Conservation (phyloP, 2,113 vertebrate genomes). For the Planiliza haematocheilus region DNA sequence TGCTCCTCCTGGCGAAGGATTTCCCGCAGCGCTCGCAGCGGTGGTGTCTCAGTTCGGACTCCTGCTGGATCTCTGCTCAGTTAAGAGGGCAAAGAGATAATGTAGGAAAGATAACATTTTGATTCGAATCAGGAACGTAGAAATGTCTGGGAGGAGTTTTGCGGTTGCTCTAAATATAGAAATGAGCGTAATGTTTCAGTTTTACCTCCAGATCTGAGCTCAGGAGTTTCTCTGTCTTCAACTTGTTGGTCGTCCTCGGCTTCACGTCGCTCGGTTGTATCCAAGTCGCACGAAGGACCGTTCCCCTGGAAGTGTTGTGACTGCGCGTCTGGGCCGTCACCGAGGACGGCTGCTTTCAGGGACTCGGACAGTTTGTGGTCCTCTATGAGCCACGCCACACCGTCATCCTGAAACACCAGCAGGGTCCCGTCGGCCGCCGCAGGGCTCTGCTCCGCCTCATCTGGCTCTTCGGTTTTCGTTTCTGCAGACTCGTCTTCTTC, state of each 20-base stretch:
- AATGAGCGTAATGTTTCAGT: no score
- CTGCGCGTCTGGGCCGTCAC: background rate
- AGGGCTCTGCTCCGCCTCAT: background rate
- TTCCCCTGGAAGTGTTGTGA: background rate
- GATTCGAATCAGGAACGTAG: no score
- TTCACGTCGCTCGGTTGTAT: fast-evolving
- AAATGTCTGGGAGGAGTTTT: no score
- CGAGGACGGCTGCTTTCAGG: background rate
- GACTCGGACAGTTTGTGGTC: background rate
- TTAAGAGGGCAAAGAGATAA: no score
- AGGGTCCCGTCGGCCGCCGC: background rate
- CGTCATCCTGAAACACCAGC: background rate
- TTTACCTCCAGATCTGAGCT: background rate
- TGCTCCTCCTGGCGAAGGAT: conserved; percentile 11
- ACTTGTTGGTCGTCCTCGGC: background rate
- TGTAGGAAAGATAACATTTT: no score
- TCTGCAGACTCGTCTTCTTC: background rate
- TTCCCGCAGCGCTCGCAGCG: conserved; percentile 31
- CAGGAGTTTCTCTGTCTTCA: background rate
- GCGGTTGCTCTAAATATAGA: no score
- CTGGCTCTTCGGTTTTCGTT: background rate
- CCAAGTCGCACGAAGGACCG: background rate
- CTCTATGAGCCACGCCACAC: background rate
- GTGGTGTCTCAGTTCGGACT: background rate
- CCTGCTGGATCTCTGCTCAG: background rate